Percentiles rank a stretch among this genome's conserved stretches.
Conservation (phyloP, 1,140 invertebrate genomes). For the Oppia nitens region DNA sequence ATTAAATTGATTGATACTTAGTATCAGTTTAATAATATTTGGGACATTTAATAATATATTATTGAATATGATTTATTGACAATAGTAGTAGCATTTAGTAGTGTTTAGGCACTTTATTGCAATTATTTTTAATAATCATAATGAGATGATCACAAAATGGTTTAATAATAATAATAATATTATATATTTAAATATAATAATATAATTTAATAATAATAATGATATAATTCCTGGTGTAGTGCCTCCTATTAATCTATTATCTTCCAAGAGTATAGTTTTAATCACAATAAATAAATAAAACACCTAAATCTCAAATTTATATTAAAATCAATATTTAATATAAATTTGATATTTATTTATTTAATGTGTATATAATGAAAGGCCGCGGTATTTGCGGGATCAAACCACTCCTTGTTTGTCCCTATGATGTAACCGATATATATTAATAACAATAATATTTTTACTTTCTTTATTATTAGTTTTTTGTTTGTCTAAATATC, state of each 20-base stretch:
- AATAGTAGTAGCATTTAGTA: too few relatives aligned
- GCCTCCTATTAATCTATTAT: too few relatives aligned
- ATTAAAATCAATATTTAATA: too few relatives aligned
- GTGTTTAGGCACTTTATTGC: neutral
- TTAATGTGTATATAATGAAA: too few relatives aligned
- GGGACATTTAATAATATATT: neutral
- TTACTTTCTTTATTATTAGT: too few relatives aligned
- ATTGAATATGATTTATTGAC: neutral
- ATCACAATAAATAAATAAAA: neutral
- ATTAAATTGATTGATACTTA: neutral
- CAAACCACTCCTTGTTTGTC: neutral
- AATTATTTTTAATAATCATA: neutral
- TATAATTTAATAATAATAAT: too few relatives aligned
- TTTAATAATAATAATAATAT: too few relatives aligned
- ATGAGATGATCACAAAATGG: neutral
- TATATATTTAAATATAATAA: too few relatives aligned
- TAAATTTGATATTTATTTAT: too few relatives aligned
- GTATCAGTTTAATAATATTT: neutral
- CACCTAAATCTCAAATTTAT: too few relatives aligned
- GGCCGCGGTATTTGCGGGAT: neutral
- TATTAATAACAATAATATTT: too few relatives aligned
- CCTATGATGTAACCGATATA: neutral
- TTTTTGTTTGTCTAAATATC: too few relatives aligned
- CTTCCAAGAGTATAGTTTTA: neutral
- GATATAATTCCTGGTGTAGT: neutral